Percentiles rank a stretch among this genome's conserved stretches.
Evolutionary conservation across 1,140 invertebrate genomes (phyloP).

Genomic region (Thaumetopoea pityocampa): DNA sequence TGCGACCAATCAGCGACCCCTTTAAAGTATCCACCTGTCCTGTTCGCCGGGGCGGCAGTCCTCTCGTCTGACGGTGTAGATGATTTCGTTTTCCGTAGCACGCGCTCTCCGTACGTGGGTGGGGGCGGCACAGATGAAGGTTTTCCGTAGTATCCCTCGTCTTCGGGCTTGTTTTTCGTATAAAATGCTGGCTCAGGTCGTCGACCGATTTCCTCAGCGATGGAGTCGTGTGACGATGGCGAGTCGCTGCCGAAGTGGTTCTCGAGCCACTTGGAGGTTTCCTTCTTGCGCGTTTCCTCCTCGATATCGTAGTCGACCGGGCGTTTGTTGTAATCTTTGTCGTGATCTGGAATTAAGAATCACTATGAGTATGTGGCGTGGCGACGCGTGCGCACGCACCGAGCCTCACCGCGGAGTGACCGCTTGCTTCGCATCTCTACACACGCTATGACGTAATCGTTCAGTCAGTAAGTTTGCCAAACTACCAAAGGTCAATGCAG

Average conservation of each 20-base stretch:
- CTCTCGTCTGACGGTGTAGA: slow-evolving; percentile 68
- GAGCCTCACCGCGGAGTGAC: slow-evolving; percentile 30
- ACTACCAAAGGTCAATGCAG: slow-evolving; percentile 68
- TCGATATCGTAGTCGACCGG: slow-evolving; percentile 90
- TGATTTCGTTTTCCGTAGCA: slow-evolving; percentile 60
- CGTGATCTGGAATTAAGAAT: slow-evolving; percentile 61
- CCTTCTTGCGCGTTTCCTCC: slow-evolving; percentile 90
- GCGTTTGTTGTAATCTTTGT: slow-evolving; percentile 88
- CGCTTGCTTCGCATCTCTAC: slow-evolving; percentile 33
- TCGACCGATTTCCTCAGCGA: slow-evolving; percentile 75
- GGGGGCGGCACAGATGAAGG: slow-evolving; percentile 52
- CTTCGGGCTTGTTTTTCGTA: slow-evolving; percentile 81
- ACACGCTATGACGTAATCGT: slow-evolving; percentile 60
- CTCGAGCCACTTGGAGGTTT: slow-evolving; percentile 93
- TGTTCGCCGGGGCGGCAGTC: slow-evolving; percentile 39
- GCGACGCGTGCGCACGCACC: slow-evolving; percentile 40
- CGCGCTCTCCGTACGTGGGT: slow-evolving; percentile 55
- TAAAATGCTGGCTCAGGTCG: slow-evolving; percentile 82
- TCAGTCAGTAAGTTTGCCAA: slow-evolving; percentile 69
- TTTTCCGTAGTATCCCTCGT: slow-evolving; percentile 63
- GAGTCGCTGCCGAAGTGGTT: slow-evolving; percentile 93
- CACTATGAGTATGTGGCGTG: slow-evolving; percentile 25
- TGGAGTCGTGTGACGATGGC: slow-evolving; percentile 82
- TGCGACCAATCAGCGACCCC: slow-evolving; percentile 88
- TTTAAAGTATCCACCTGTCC: slow-evolving; percentile 79